Evolutionary conservation across 2,113 vertebrate species (phyloP).

Genomic region (Condylura cristata): DNA sequence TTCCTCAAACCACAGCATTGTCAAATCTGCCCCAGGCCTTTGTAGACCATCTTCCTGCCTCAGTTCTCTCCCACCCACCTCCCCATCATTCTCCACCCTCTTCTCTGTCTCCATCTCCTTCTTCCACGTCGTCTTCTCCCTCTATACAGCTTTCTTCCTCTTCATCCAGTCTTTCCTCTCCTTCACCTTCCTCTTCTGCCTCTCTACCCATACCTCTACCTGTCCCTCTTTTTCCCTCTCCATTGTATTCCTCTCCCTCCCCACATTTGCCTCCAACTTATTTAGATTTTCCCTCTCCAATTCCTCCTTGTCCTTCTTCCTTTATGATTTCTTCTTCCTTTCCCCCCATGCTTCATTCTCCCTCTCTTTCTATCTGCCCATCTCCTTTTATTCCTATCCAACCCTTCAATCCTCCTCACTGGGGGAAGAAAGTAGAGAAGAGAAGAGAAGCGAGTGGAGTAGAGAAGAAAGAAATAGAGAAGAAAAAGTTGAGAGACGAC

Average conservation of each 20-base stretch:
- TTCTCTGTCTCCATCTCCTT: slow-evolving; percentile 41
- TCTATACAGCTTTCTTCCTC: slow-evolving; percentile 43
- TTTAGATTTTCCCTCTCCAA: slow-evolving; percentile 62
- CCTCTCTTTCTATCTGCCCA: slow-evolving; percentile 49
- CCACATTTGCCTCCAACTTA: slow-evolving; percentile 48
- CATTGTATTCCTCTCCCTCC: slow-evolving; percentile 58
- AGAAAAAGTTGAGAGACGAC: slow-evolving; percentile 81
- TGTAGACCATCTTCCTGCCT: not conserved
- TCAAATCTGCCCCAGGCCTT: slow-evolving; percentile 26
- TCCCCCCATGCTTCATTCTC: slow-evolving; percentile 60
- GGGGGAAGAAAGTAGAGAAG: slow-evolving; percentile 83
- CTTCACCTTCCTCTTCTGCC: not conserved
- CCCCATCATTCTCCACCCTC: slow-evolving; percentile 48
- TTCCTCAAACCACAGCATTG: slow-evolving; percentile 7
- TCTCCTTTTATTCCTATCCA: slow-evolving; percentile 58
- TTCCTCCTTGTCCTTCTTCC: slow-evolving; percentile 60
- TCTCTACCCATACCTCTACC: not conserved
- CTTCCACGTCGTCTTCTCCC: slow-evolving; percentile 34
- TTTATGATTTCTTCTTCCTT: slow-evolving; percentile 71
- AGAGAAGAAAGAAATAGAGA: slow-evolving; percentile 83
- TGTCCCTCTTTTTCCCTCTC: slow-evolving; percentile 30
- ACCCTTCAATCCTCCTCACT: slow-evolving; percentile 69
- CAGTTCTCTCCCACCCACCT: not conserved
- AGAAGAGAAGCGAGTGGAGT: slow-evolving; percentile 80
- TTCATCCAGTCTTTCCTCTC: slow-evolving; percentile 37